Conservation (phyloP, 2,888 invertebrate genomes). For the Proisotoma minuta region DNA sequence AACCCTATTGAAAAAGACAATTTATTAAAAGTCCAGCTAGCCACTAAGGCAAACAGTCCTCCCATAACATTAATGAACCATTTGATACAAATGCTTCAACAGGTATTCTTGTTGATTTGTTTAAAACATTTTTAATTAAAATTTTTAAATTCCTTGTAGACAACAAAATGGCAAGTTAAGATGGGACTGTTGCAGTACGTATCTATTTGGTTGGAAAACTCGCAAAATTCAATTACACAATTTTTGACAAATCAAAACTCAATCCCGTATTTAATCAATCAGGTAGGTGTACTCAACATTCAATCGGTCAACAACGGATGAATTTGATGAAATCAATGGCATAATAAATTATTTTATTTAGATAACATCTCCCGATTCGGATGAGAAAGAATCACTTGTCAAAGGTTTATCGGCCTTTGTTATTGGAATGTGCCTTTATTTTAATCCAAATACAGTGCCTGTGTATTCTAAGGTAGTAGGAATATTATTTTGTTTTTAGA, state of each 20-base stretch:
- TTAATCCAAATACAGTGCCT: conserved; percentile 75
- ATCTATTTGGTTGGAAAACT: conserved; percentile 79
- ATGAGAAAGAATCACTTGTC: conserved; percentile 81
- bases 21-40: conserved; percentile 80
- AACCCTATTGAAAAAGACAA: conserved; percentile 83
- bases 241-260: conserved; percentile 75
- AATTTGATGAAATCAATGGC: not conserved
- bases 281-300: conserved; percentile 48
- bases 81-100: conserved; percentile 76
- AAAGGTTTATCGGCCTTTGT: conserved; percentile 87
- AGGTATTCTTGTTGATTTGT: conserved; percentile 49
- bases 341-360: conserved; percentile 51
- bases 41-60: conserved; percentile 73
- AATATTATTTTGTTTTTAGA: conserved; percentile 1
- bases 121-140: not conserved
- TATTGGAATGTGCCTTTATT: conserved; percentile 84
- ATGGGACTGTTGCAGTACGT: conserved; percentile 87
- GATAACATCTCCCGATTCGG: conserved; percentile 76
- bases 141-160: conserved; percentile 50
- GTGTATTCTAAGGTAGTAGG: conserved; percentile 62
- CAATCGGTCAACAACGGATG: not conserved
- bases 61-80: conserved; percentile 88
- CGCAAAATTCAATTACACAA: conserved; percentile 73
- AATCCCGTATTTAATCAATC: conserved; percentile 75
- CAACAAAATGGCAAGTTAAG: conserved; percentile 73